These are phyloP conservation scores for Anolis apletophallus DNA, from an alignment of 2,797 vertebrate genomes.

Conservation along the genomic window DNA sequence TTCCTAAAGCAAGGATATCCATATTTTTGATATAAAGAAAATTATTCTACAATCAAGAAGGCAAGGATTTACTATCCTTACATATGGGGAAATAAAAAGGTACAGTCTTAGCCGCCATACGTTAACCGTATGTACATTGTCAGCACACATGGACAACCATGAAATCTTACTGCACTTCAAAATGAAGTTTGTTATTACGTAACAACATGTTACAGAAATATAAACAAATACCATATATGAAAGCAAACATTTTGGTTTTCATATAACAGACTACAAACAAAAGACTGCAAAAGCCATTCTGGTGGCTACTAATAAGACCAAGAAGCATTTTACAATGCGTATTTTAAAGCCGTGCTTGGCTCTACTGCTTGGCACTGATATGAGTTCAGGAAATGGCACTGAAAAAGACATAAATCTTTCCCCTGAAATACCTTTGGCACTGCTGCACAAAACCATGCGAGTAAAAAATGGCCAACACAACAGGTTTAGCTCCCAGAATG, in stretches of 20 bases:
- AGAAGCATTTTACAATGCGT: slow-evolving; percentile 19
- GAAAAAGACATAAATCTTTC: not conserved
- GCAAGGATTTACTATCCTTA: slow-evolving; percentile 37
- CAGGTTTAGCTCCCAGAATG: not conserved
- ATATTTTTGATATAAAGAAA: slow-evolving; percentile 49
- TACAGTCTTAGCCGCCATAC: slow-evolving; percentile 64
- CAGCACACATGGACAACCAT: slow-evolving; percentile 83
- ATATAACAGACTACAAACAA: slow-evolving; percentile 25
- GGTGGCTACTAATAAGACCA: slow-evolving; percentile 2
- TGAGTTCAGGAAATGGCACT: not conserved
- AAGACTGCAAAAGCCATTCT: accelerated
- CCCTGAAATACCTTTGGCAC: not conserved
- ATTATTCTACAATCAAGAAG: slow-evolving; percentile 13
- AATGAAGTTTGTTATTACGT: slow-evolving; percentile 96
- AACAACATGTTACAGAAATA: slow-evolving; percentile 84
- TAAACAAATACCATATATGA: slow-evolving; percentile 47
- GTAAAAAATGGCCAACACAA: not conserved
- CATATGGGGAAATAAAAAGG: slow-evolving; percentile 41
- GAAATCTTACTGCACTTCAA: slow-evolving; percentile 93
- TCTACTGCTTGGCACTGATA: not conserved
- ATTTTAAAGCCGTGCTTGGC: slow-evolving; percentile 22
- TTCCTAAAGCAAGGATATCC: slow-evolving; percentile 37
- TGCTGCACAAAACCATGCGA: not conserved
- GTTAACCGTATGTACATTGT: slow-evolving; percentile 67
- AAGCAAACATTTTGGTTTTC: slow-evolving; percentile 39